Evolutionary conservation across 2,797 vertebrate genomes (phyloP).

Genomic region (Tangara arthus): DNA sequence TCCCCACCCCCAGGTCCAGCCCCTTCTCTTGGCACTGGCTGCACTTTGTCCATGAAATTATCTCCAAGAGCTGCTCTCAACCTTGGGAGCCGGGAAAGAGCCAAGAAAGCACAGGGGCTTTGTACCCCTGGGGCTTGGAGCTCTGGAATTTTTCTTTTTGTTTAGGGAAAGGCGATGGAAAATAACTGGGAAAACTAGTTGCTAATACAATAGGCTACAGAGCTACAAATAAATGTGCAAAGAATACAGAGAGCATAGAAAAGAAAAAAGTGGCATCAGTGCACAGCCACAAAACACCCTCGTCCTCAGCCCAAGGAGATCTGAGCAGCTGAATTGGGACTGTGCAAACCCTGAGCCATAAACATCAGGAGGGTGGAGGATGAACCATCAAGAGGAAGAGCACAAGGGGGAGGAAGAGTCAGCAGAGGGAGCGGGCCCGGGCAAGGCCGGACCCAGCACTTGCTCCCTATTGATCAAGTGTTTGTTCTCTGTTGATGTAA

Average conservation of each 20-base stretch:
- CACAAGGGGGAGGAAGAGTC: rapidly evolving
- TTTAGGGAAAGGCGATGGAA: not conserved
- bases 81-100: not conserved
- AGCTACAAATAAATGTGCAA: not conserved
- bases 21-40: not conserved
- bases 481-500: not conserved
- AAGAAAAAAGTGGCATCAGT: not conserved
- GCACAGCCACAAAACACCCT: not conserved
- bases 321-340: not conserved
- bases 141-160: not conserved
- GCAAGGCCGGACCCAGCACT: not conserved
- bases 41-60: not conserved
- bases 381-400: not conserved
- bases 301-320: rapidly evolving
- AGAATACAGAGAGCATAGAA: too few species aligned
- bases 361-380: not conserved
- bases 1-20: not conserved
- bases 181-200: not conserved
- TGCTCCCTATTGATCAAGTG: not conserved
- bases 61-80: not conserved
- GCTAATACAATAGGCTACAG: not conserved
- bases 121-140: not conserved
- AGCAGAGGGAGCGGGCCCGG: rapidly evolving
- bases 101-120: too few species aligned
- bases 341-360: not conserved